These are phyloP conservation scores for Orycteropus afer DNA, from an alignment of 2,113 vertebrate species.

Conservation along the genomic window DNA sequence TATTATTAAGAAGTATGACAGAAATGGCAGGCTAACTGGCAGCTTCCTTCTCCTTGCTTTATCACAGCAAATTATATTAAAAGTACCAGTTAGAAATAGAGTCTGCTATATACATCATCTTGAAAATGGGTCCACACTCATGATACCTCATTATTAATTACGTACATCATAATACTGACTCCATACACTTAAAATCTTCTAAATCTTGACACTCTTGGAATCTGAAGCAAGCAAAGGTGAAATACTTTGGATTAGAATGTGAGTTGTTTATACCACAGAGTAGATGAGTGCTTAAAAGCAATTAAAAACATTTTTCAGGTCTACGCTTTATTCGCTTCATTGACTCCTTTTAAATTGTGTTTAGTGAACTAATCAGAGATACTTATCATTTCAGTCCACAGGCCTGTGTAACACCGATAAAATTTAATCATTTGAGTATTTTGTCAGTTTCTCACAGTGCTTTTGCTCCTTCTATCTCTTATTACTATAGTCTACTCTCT, in stretches of 20 bases:
- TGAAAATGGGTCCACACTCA: conserved; percentile 60
- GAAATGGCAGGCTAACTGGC: conserved; percentile 89
- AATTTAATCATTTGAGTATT: not conserved
- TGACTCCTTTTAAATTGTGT: conserved; percentile 17
- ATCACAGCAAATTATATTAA: conserved; percentile 90
- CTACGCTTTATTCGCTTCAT: not conserved
- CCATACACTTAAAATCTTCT: not conserved
- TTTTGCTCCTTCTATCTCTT: not conserved
- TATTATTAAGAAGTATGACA: conserved; percentile 93
- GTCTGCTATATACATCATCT: conserved; percentile 44
- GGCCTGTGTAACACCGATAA: not conserved
- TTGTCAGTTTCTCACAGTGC: conserved; percentile 32
- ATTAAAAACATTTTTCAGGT: not conserved
- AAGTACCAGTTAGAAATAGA: conserved; percentile 79
- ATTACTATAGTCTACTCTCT: not conserved
- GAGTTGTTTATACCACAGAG: not conserved
- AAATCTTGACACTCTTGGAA: not conserved
- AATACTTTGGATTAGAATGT: not conserved
- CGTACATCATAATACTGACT: not conserved
- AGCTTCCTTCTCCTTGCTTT: conserved; percentile 90
- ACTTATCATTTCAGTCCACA: not conserved
- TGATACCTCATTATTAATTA: not conserved
- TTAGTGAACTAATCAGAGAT: not conserved
- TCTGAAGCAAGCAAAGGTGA: not conserved
- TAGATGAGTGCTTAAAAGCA: not conserved